Evolutionary conservation across 2,888 invertebrate genomes (phyloP).

Genomic region (Agapostemon virescens): DNA sequence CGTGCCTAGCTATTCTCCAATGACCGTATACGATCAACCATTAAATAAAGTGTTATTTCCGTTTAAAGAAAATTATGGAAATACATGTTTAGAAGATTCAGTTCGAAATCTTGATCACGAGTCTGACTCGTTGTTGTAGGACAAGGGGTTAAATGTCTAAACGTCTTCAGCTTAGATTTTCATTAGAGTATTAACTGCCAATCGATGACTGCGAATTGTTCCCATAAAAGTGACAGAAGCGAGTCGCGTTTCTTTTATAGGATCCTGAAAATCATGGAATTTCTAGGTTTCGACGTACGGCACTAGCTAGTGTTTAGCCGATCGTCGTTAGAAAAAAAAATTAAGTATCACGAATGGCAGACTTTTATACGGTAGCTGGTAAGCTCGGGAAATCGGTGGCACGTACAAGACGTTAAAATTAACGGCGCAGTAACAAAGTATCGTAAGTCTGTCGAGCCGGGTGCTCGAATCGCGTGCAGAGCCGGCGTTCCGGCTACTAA

Average conservation of each 20-base stretch:
- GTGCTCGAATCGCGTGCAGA: conserved; percentile 67
- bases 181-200: no score
- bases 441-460: conserved; percentile 69
- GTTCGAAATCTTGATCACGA: no score
- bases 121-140: no score
- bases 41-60: no score
- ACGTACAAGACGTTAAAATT: conserved; percentile 80
- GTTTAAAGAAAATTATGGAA: no score
- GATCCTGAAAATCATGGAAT: not conserved
- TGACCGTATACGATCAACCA: no score
- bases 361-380: not conserved
- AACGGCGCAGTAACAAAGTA: conserved; percentile 79
- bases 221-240: not conserved
- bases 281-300: not conserved
- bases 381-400: conserved; percentile 77
- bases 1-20: no score
- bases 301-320: not conserved
- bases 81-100: no score
- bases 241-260: not conserved
- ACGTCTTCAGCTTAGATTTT: no score
- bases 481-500: conserved; percentile 64
- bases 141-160: no score
- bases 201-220: not conserved
- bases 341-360: conserved; percentile 2
- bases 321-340: not conserved